Evolutionary conservation across 1,140 invertebrate genomes (phyloP).

Genomic region (Choristoneura fumiferana): DNA sequence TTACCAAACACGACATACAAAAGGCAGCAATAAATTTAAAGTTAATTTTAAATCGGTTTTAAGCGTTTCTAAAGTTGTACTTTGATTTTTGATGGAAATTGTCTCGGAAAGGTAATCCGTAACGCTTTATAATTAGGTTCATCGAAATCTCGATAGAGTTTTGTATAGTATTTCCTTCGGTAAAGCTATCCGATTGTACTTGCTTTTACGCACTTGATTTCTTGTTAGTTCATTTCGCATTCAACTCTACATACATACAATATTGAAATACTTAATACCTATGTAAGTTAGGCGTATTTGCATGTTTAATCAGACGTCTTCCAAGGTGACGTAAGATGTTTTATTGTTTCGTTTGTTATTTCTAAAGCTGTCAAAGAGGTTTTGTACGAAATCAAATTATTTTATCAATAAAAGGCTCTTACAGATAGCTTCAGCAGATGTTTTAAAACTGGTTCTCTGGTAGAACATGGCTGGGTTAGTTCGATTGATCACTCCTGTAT

Average conservation of each 20-base stretch:
- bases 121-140: conserved; percentile 77
- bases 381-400: conserved; percentile 17
- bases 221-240: conserved; percentile 40
- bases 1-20: conserved; percentile 7
- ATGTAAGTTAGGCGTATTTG: conserved; percentile 66
- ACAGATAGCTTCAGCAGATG: too few relatives aligned
- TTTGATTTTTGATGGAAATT: conserved; percentile 54
- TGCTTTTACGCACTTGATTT: conserved; percentile 58
- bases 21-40: conserved; percentile 55
- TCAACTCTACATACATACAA: conserved; percentile 29
- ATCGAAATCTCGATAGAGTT: conserved; percentile 67
- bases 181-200: conserved; percentile 50
- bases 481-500: too few relatives aligned
- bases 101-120: conserved; percentile 63
- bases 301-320: conserved; percentile 74
- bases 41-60: conserved; percentile 48
- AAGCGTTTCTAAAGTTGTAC: not conserved
- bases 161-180: conserved; percentile 64
- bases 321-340: conserved; percentile 70
- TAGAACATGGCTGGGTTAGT: too few relatives aligned
- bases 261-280: conserved; percentile 38
- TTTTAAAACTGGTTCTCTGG: too few relatives aligned
- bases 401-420: conserved; percentile 4
- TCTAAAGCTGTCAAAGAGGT: too few relatives aligned
- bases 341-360: conserved; percentile 32